phyloP scores from a whole-genome alignment of 2,113 vertebrate genomes.

The Arenaria interpres region DNA sequence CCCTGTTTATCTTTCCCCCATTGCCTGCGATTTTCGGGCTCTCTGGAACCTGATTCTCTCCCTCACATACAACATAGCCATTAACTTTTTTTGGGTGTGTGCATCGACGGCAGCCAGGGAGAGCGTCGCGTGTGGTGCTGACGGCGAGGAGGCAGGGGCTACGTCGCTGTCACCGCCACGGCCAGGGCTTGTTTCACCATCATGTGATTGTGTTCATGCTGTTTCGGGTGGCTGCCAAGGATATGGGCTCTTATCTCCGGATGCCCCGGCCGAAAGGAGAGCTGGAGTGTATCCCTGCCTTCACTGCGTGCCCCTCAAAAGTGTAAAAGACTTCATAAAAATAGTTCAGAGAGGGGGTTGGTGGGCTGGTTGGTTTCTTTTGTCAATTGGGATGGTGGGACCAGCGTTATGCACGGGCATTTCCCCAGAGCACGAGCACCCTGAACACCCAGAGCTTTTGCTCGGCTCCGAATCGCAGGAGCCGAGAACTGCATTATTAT shows the following conservation, averaged over 20 bases:
- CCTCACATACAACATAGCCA: fast-evolving
- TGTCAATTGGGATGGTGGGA: neutral
- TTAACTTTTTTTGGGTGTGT: too few relatives aligned
- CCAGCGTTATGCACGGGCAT: fast-evolving
- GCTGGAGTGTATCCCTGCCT: constrained; percentile 11
- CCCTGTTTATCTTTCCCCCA: fast-evolving
- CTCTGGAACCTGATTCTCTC: neutral
- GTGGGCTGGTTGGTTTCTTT: neutral
- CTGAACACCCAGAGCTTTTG: neutral
- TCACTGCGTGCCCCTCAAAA: neutral
- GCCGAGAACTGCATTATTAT: neutral
- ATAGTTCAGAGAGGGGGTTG: neutral
- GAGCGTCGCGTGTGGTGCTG: fast-evolving
- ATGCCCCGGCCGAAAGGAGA: neutral
- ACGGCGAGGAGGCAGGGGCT: neutral
- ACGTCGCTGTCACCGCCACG: neutral
- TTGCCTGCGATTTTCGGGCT: neutral
- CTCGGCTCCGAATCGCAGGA: neutral
- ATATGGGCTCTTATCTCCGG: constrained; percentile 18
- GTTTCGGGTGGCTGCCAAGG: constrained; percentile 16
- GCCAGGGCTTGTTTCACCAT: constrained; percentile 8
- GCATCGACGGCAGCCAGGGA: fast-evolving
- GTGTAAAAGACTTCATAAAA: neutral
- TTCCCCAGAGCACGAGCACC: neutral
- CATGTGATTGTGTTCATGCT: constrained; percentile 24